Evolutionary conservation across 1,140 invertebrate species (phyloP), one percentile per base, ranked within the genome.

Genomic region (Probaryconus sp.): DNA sequence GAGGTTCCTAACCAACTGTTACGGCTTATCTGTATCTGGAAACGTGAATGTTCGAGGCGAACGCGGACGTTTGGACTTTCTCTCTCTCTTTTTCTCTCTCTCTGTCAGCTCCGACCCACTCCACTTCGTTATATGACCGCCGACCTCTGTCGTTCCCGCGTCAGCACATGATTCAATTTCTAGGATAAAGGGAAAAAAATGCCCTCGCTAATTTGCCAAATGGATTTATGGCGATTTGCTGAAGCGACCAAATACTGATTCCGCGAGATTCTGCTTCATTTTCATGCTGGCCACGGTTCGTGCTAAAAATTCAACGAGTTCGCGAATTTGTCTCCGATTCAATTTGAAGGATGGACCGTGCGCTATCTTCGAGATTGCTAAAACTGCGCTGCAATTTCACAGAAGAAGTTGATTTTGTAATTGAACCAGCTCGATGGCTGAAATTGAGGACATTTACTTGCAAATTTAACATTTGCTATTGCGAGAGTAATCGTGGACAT

Each of bases 1-100:
- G 68, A 64, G 37, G 16, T 64, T 50, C 24, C 40, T 73, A 73
- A 67, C 69, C 77, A 79, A 80, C 77, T 60, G 79, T 79, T 81
- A 80, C 75, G 38, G 68, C 56, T 76, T 77, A 70, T 63, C 77
- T 63, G 69, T 81, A 72, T 81, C 70, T 69, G 43, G 16, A 50
- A 53, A 47, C 51, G 40, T 40, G 37, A 56, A 65, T 35, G 45
- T 53, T 56, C 28, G 6, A 37, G n/a, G 14, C 47, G 51, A 30
- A 50, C 50, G 47, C 53, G 28, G 33, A 28, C 60, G 30, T 51
- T 64, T 63, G 24, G 26, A 64, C 33, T 7, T 9, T 16, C 47
- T 20, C 5, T 18, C 9, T 5, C 13, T 7, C 3, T 33, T 14
- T 14, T 17, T 11, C 26, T 30, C 10, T 5, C 1, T 17, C 21